Conservation (phyloP, 2,113 vertebrate genomes). For the Corythoichthys intestinalis region DNA sequence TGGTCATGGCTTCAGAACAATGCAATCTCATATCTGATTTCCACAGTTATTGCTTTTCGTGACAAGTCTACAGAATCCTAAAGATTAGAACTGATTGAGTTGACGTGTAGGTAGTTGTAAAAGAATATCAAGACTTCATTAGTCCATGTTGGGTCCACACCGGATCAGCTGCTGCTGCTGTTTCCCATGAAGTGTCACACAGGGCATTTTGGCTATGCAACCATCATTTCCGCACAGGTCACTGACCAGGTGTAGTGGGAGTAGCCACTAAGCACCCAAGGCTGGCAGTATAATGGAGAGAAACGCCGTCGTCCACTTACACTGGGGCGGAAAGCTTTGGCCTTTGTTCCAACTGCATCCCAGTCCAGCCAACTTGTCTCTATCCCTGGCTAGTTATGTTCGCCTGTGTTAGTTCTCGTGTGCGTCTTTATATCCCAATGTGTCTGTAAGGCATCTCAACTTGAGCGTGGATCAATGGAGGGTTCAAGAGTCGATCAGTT, state of each 20-base stretch:
- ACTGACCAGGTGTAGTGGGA: constrained; percentile 30
- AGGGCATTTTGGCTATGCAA: constrained; percentile 37
- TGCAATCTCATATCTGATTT: constrained; percentile 47
- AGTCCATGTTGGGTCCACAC: constrained; percentile 36
- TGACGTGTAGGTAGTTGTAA: constrained; percentile 50
- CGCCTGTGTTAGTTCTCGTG: constrained; percentile 24
- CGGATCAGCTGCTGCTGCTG: constrained; percentile 37
- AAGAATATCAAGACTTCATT: constrained; percentile 40
- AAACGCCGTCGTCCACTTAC: neutral
- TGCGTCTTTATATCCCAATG: constrained; percentile 5
- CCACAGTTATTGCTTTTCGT: constrained; percentile 69
- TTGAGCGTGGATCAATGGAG: constrained; percentile 41
- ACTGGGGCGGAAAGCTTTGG: constrained; percentile 27
- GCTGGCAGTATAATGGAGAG: constrained; percentile 17
- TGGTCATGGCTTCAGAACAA: constrained; percentile 40
- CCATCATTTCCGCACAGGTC: constrained; percentile 18
- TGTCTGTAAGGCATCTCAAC: constrained; percentile 70
- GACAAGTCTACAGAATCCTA: constrained; percentile 54
- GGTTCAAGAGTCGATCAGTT: constrained; percentile 29
- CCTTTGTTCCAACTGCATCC: constrained; percentile 23
- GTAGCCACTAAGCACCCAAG: constrained; percentile 35
- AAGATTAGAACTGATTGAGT: constrained; percentile 53
- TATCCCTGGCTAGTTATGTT: constrained; percentile 25
- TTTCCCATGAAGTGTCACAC: constrained; percentile 30
- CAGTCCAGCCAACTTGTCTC: constrained; percentile 22